Percentiles rank a stretch among this genome's conserved stretches.
These are phyloP conservation scores for Cyclophora punctaria DNA, from an alignment of 2,888 invertebrate species.

Conservation along the genomic window DNA sequence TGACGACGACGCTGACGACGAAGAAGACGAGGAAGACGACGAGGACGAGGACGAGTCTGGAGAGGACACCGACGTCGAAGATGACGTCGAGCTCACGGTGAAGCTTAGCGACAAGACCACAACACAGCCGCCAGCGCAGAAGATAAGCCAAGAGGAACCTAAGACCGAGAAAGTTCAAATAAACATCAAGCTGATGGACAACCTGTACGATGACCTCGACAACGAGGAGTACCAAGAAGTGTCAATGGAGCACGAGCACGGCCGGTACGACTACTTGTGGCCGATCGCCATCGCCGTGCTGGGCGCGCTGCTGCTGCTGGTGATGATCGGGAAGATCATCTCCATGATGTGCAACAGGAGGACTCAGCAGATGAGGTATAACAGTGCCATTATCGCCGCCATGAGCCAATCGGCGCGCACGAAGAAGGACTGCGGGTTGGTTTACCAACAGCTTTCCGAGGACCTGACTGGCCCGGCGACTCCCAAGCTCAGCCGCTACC, in stretches of 20 bases:
- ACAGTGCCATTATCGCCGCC: slow-evolving; percentile 70
- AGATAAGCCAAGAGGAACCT: slow-evolving; percentile 14
- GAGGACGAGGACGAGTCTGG: slow-evolving; percentile 43
- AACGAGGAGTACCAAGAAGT: slow-evolving; percentile 43
- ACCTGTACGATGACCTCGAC: slow-evolving; percentile 42
- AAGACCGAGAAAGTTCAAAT: slow-evolving; percentile 37
- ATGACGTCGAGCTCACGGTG: slow-evolving; percentile 56
- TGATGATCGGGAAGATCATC: slow-evolving; percentile 71
- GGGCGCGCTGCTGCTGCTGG: slow-evolving; percentile 71
- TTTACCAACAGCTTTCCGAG: slow-evolving; percentile 86
- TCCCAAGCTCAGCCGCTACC: slow-evolving; percentile 80
- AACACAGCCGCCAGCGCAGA: slow-evolving; percentile 7
- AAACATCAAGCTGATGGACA: slow-evolving; percentile 51
- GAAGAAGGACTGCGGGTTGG: slow-evolving; percentile 83
- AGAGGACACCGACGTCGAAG: slow-evolving; percentile 30
- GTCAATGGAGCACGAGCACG: slow-evolving; percentile 54
- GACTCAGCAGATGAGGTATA: slow-evolving; percentile 58
- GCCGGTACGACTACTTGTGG: slow-evolving; percentile 70
- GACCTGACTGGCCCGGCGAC: slow-evolving; percentile 81
- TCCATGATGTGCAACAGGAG: slow-evolving; percentile 51
- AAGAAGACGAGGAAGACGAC: slow-evolving; percentile 42
- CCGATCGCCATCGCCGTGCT: slow-evolving; percentile 76
- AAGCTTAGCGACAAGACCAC: slow-evolving; percentile 44
- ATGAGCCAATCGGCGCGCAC: slow-evolving; percentile 72
- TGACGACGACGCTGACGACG: slow-evolving; percentile 48